These are phyloP conservation scores for Numida meleagris DNA, from an alignment of 2,113 vertebrate genomes.

Conservation along the genomic window DNA sequence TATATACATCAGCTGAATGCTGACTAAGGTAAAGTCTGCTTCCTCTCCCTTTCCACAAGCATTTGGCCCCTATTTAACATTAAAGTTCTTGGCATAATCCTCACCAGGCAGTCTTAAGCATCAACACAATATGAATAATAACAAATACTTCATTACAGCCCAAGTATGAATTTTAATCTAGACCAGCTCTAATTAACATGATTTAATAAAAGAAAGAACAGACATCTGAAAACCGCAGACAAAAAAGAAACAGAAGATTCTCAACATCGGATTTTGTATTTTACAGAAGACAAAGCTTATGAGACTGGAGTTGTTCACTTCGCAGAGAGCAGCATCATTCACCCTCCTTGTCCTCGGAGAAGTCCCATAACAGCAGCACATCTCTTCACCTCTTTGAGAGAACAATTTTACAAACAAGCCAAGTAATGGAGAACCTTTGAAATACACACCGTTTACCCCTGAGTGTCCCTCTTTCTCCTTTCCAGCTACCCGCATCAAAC, in stretches of 20 bases:
- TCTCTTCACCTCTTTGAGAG: background rate
- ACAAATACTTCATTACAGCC: background rate
- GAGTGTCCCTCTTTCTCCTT: conserved; percentile 7
- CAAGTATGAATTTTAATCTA: background rate
- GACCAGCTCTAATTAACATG: background rate
- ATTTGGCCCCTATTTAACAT: background rate
- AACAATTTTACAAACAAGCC: background rate
- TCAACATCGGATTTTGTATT: background rate
- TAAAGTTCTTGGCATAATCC: background rate
- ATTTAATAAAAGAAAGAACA: background rate
- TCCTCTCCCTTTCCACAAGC: background rate
- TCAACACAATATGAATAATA: background rate
- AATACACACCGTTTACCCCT: background rate
- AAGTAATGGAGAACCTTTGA: background rate
- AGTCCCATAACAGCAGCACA: background rate
- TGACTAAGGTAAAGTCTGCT: conserved; percentile 16
- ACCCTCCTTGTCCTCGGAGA: background rate
- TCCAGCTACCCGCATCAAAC: background rate
- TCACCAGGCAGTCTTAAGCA: background rate
- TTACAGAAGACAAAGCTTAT: background rate
- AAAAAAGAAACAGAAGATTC: background rate
- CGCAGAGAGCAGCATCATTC: background rate
- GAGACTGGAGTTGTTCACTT: background rate
- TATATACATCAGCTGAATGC: background rate
- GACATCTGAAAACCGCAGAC: background rate